Evolutionary conservation across 2,797 vertebrate species (phyloP).

Genomic region (Carapus acus): DNA sequence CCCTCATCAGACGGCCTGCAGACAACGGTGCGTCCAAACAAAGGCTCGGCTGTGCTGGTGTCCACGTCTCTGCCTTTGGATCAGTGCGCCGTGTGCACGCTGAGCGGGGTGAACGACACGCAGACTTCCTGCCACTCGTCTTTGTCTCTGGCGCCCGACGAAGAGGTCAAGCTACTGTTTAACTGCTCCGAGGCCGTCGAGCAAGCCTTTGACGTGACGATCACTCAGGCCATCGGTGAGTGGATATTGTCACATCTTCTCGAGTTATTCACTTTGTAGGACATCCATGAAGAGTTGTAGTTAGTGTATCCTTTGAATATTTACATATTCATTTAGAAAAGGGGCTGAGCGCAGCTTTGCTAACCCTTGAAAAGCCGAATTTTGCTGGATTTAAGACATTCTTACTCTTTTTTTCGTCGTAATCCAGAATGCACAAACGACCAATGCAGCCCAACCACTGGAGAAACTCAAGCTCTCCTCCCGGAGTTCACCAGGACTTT

Average conservation of each 20-base stretch:
- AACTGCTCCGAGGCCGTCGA: constrained; percentile 49
- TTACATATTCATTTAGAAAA: too few relatives aligned
- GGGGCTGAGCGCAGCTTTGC: too few relatives aligned
- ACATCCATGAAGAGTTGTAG: too few relatives aligned
- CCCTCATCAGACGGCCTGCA: constrained; percentile 45
- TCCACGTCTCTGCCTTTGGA: constrained; percentile 20
- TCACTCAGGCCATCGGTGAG: constrained; percentile 57
- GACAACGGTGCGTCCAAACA: constrained; percentile 38
- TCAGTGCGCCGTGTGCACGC: constrained; percentile 52
- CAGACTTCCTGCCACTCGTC: constrained; percentile 34
- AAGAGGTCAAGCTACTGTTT: constrained; percentile 55
- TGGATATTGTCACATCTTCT: too few relatives aligned
- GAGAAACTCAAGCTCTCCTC: constrained; percentile 64
- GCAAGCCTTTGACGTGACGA: constrained; percentile 39
- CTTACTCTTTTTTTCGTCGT: neutral
- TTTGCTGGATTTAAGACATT: too few relatives aligned
- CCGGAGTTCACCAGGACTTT: constrained; percentile 71
- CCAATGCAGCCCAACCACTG: constrained; percentile 67
- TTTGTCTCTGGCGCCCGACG: constrained; percentile 44
- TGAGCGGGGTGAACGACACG: constrained; percentile 40
- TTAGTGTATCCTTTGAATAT: too few relatives aligned
- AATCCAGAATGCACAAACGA: constrained; percentile 60
- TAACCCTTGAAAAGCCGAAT: too few relatives aligned
- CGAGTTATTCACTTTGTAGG: too few relatives aligned
- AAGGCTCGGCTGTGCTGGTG: constrained; percentile 41